Base-by-base conservation (phyloP, 2,113 vertebrate species). In the Todiramphus saurophagus region DNA sequence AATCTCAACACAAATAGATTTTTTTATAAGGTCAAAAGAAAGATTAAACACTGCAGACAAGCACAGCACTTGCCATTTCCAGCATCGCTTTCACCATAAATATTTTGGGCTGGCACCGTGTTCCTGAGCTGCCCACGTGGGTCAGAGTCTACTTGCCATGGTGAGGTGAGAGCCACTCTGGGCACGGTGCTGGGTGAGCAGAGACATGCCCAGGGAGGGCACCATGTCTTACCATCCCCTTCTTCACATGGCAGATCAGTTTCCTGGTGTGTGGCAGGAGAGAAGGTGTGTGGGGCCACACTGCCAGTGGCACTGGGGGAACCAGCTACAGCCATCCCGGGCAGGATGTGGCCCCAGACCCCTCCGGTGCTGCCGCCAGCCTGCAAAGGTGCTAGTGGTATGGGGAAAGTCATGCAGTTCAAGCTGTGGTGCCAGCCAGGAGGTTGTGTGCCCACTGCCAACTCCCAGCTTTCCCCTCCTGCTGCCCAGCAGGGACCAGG, bases 1-100 rank as follows among this genome's bases (percentile, higher is more conserved):
- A 97, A 96, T 91, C 95, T 93, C 95, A 95, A 94, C 90, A 86
- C 97, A 97, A 96, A 95, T 81, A 96, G 84, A 59, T 91, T 80
- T 91, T 95, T 95, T 94, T 76, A 95, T 95, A 96, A 97, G 95
- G 95, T 97, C 96, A 97, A 77, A 78, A 62, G 91, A 90, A 92
- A 97, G 96, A 95, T 96, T 94, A 96, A 97, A 94, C 10, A 66
- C 83, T 91, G 39, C 89, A 90, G 94, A 75, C 80, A 91, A 87
- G 83, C 79, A 31, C 69, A 64, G 85, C 56, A 31, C 76, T 89
- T 83, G 89, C 94, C 63, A 78, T 56, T 96, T 85, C 55, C 67
- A 95, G 77, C 51, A 25, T 63, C 5, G 1, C 41, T 86, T 94
- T 73, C 15, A 48, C 81, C 60, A 46, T 74, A 66, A 74, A 81